Base-by-base conservation (phyloP, 2,797 vertebrate genomes). In the Phoxinus dragarum region DNA sequence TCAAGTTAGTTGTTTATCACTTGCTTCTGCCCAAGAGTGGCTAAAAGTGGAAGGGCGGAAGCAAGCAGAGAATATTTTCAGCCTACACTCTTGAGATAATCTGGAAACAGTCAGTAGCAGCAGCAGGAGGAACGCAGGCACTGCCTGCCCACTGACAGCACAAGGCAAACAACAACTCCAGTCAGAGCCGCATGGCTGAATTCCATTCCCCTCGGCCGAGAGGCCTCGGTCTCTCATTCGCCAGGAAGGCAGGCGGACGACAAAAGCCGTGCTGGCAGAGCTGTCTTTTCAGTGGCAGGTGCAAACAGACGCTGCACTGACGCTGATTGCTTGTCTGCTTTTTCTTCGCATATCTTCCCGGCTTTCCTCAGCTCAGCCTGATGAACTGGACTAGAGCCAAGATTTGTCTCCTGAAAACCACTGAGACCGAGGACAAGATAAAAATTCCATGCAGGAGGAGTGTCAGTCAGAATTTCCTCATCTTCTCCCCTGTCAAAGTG, bases 161-260 rank as follows among this genome's bases (percentile, higher is more conserved):
- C 86, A 87, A 81, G 59, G 69, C 80, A 78, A 91, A 86, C 76
- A 89, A 87, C 77, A 84, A 87, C 84, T 80, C 84, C 82, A 86
- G 56, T 86, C 86, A 88, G 85, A 86, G 68, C 71, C 5, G 74
- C 86, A 84, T 49, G 89, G 91, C 84, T 89, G 92, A 71, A 92
- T 90, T 88, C 88, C 90, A 81, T 56, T 85, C 81, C 73, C 73
- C 72, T 80, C 78, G 54, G 14, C 78, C 69, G 72, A 68, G 64
- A 82, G 67, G 80, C 80, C 72, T 80, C 69, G 1, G 36, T 69
- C 75, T 72, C 71, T 36, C 17, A 52, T 71, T 74, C n/a, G 77
- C 67, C 54, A 68, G 80, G n/a, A 72, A 82, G 80, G 52, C 74
- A 52, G 81, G 73, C n/a, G 34, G 76, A 87, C 23, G 73, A 84